phyloP scores from a whole-genome alignment of 2,797 vertebrate species.

The Leptoclinus maculatus region DNA sequence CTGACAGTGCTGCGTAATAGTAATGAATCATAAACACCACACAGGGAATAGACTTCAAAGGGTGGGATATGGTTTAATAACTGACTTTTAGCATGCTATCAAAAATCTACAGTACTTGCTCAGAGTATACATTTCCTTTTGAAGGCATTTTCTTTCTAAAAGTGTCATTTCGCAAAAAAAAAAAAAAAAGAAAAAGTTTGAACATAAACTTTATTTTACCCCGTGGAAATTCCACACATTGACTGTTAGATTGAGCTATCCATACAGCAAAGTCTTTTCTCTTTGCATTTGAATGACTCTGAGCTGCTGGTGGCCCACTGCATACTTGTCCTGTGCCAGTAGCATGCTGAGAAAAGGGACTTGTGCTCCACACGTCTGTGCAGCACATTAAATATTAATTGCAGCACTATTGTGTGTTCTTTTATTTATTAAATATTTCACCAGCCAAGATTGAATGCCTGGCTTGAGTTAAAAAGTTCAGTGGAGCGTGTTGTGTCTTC shows the following conservation, averaged over 20 bases:
- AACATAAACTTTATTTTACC: constrained; percentile 5
- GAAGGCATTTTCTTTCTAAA: neutral
- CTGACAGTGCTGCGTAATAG: neutral
- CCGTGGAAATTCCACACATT: constrained; percentile 41
- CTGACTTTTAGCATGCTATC: neutral
- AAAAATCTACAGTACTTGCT: neutral
- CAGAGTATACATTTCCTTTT: neutral
- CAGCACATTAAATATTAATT: constrained; percentile 73
- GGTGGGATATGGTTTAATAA: neutral
- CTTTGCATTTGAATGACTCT: constrained; percentile 42
- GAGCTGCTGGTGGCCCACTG: constrained; percentile 47
- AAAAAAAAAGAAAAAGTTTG: neutral
- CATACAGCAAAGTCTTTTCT: constrained; percentile 12
- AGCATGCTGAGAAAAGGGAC: constrained; percentile 52
- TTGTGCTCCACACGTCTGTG: constrained; percentile 26
- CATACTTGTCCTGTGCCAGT: constrained; percentile 47
- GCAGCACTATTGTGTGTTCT: constrained; percentile 46
- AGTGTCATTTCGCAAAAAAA: neutral
- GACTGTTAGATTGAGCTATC: constrained; percentile 39
- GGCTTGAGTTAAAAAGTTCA: constrained; percentile 68
- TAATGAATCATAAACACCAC: constrained; percentile 18
- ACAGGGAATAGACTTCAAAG: neutral
- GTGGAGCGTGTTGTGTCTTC: constrained; percentile 44
- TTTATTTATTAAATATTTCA: constrained; percentile 70
- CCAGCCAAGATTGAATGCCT: constrained; percentile 20